Evolutionary conservation across 2,797 vertebrate genomes (phyloP).

Genomic region (Gadopsis bispinosus): DNA sequence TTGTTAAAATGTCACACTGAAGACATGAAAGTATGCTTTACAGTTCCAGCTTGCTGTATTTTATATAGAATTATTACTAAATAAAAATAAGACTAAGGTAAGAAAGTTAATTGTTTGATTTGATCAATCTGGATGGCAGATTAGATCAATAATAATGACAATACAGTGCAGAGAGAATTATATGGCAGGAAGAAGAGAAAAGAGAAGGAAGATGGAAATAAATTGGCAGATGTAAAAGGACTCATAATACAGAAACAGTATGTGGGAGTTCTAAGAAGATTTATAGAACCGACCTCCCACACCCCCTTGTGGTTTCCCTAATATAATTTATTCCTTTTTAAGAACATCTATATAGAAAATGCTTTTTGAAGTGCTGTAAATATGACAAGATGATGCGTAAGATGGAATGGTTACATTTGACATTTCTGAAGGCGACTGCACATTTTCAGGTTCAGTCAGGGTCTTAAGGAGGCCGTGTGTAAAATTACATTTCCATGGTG

Average conservation of each 20-base stretch:
- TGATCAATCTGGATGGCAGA: not conserved
- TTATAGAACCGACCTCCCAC: too few species aligned
- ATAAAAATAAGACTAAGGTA: not conserved
- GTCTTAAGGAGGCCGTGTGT: constrained; percentile 3
- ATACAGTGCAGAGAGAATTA: not conserved
- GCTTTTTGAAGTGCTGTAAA: not conserved
- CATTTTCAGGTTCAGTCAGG: constrained; percentile 15
- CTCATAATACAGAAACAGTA: not conserved
- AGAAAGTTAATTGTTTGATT: not conserved
- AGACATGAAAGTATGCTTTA: not conserved
- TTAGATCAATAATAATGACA: not conserved
- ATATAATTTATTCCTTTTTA: not conserved
- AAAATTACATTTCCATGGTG: constrained; percentile 67
- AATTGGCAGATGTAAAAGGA: not conserved
- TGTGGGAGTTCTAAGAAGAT: not conserved
- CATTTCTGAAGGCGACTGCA: constrained; percentile 4
- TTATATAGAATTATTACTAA: not conserved
- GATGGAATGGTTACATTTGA: not conserved
- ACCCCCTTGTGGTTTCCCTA: not conserved
- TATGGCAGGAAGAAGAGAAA: not conserved
- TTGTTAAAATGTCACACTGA: not conserved
- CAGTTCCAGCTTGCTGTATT: not conserved
- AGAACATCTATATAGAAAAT: not conserved
- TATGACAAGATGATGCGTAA: not conserved
- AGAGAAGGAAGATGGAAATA: not conserved